Percentiles rank a stretch among this genome's conserved stretches.
Conservation (phyloP, 2,888 invertebrate species). For the Omphaloscelis lunosa region DNA sequence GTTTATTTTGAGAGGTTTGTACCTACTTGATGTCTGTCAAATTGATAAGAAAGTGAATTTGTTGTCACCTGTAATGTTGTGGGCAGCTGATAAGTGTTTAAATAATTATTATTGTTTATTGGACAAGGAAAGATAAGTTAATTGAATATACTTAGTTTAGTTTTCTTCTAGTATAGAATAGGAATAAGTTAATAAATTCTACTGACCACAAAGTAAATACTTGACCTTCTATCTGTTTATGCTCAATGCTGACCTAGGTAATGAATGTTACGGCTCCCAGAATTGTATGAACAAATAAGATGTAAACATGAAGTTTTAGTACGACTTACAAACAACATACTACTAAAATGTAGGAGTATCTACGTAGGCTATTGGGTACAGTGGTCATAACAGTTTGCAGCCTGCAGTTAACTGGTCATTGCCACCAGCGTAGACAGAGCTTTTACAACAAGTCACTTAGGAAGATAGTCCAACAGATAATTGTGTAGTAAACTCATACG, state of each 20-base stretch:
- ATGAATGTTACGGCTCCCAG: neutral
- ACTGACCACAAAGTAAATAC: neutral
- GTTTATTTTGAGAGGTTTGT: no score
- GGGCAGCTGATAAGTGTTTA: neutral
- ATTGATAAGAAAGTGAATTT: neutral
- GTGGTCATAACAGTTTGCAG: conserved; percentile 37
- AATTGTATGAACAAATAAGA: conserved; percentile 2
- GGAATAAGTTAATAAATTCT: neutral
- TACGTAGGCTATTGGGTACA: conserved; percentile 25
- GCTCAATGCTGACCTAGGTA: neutral
- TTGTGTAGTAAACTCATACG: neutral
- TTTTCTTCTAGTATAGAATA: neutral
- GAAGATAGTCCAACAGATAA: neutral
- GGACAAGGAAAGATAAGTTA: neutral
- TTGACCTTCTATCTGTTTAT: neutral
- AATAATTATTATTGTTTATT: neutral
- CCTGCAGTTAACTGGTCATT: conserved; percentile 30
- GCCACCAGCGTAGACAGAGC: neutral
- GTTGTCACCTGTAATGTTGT: neutral
- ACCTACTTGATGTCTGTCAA: neutral
- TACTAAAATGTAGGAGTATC: conserved; percentile 6
- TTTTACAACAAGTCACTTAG: conserved; percentile 11
- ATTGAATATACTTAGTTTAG: neutral
- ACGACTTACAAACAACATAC: neutral
- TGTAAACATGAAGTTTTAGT: neutral